Evolutionary conservation across 2,797 vertebrate genomes (phyloP), one percentile per base, ranked within the genome.

Genomic region (Microhierax caerulescens): DNA sequence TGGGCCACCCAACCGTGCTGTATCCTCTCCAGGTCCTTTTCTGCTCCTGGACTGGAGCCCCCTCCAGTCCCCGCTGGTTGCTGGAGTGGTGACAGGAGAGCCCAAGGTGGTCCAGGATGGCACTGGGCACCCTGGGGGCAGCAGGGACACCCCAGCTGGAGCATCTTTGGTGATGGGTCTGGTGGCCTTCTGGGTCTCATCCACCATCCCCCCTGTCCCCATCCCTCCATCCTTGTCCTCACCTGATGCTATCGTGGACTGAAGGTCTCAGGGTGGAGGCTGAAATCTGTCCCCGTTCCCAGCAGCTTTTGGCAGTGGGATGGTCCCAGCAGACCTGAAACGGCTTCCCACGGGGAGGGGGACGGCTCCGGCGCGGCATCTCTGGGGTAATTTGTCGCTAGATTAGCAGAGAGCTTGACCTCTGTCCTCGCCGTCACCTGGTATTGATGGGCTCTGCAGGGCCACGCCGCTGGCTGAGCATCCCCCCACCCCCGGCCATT

Each of bases 41-140:
- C 34, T 37, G 34, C 16, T 43, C 28, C 56, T 45, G 37, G 37
- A 77, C 56, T 45, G 37, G 37, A 77, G 20, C 19, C 28, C 36
- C 18, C 34, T 16, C 7, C 0, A 0, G 36, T 0, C 48, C 13
- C 30, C 48, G 19, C 36, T 77, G 0, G 0, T 48, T 24, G 22
- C 4, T 34, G 12, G 14, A 23, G 14, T 1, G 0, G 27, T 78
- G 50, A 7, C 21, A 32, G 34, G 50, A 11, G 34, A 17, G 24
- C 19, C 24, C 8, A 5, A 4, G 32, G 23, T 13, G 41, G 48
- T 69, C 56, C 53, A 19, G 74, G 30, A 7, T 23, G 10, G 37
- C 8, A 10, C 22, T 2, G 10, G 45, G 43, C 7, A 14, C 23
- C 16, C 27, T 14, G 67, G 6, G 43, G 50, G 77, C 61, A 47